A percentile compares a stretch with the other conserved stretches of the same genome.
Evolutionary conservation across 2,797 vertebrate genomes (phyloP).

Genomic region (Eupleurogrammus muticus): DNA sequence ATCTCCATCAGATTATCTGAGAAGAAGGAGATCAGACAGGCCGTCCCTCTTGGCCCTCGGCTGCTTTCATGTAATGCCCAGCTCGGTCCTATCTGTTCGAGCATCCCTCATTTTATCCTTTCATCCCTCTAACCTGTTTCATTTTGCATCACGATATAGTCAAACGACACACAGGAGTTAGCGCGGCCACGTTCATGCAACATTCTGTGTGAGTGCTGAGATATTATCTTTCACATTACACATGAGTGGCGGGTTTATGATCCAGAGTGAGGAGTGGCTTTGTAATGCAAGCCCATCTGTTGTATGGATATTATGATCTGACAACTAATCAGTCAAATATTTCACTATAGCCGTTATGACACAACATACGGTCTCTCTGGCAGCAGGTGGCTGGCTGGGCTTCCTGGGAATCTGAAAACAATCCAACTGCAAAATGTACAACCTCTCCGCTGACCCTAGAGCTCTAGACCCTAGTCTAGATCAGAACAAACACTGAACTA

Average conservation of each 20-base stretch:
- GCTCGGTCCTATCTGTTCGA: constrained; percentile 53
- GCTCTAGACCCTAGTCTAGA: no score
- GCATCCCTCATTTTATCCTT: constrained; percentile 57
- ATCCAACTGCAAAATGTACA: background rate
- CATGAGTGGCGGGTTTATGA: background rate
- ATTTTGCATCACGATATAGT: constrained; percentile 33
- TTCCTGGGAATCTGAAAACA: constrained; percentile 3
- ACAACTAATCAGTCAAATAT: background rate
- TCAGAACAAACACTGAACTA: no score
- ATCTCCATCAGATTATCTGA: constrained; percentile 78
- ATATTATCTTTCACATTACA: constrained; percentile 1
- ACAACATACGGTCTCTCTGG: background rate
- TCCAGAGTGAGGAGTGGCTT: constrained; percentile 9
- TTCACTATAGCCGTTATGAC: background rate
- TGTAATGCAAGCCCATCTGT: background rate
- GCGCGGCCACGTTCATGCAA: background rate
- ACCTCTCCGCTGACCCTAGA: background rate
- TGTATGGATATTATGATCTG: constrained; percentile 6
- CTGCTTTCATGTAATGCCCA: constrained; percentile 71
- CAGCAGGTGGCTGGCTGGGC: background rate
- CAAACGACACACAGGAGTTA: constrained; percentile 25
- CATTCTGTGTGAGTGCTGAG: constrained; percentile 8
- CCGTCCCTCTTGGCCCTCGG: constrained; percentile 44
- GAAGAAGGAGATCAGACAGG: constrained; percentile 61
- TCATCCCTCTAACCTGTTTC: constrained; percentile 57